These are phyloP conservation scores for Lutraria lutraria DNA, from an alignment of 2,888 invertebrate genomes.

Conservation along the genomic window DNA sequence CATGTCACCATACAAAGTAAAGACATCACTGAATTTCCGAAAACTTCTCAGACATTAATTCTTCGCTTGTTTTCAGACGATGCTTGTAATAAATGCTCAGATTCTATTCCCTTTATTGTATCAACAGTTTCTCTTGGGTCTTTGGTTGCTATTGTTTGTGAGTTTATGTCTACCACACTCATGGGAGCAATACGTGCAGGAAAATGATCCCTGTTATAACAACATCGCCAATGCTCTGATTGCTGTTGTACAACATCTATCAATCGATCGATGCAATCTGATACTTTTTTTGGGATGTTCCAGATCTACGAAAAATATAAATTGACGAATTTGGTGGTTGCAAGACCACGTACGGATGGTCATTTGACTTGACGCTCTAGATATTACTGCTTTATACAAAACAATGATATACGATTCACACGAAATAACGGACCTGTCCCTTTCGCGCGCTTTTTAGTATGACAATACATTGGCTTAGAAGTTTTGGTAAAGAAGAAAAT, in stretches of 20 bases:
- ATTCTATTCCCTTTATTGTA: not conserved
- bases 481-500: no score
- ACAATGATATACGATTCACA: no score
- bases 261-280: not conserved
- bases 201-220: not conserved
- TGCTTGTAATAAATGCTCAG: not conserved
- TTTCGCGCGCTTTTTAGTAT: no score
- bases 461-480: no score
- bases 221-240: not conserved
- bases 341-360: no score
- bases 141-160: not conserved
- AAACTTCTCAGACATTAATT: no score
- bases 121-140: not conserved
- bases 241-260: not conserved
- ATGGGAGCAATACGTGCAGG: not conserved
- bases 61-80: not conserved
- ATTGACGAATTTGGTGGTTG: not conserved
- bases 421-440: no score
- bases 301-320: not conserved
- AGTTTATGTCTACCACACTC: not conserved
- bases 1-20: no score
- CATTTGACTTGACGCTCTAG: no score
- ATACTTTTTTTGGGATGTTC: not conserved
- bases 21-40: no score
- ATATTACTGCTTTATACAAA: no score